Conservation (phyloP, 2,113 vertebrate genomes). For the Cynoglossus semilaevis region DNA sequence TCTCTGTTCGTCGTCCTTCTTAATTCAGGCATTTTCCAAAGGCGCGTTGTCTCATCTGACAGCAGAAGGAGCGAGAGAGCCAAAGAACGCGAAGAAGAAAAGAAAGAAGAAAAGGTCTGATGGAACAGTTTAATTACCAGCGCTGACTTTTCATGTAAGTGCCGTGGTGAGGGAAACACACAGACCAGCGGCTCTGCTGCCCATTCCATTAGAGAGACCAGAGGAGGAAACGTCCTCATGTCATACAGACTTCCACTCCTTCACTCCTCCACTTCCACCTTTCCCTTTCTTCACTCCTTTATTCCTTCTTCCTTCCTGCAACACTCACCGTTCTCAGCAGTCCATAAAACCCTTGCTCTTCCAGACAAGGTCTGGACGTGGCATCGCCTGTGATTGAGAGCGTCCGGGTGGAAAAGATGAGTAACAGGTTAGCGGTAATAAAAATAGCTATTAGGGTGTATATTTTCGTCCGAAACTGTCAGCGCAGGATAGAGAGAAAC, state of each 20-base stretch:
- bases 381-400: conserved; percentile 65
- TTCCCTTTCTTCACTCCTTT: conserved; percentile 8
- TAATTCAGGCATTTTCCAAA: conserved; percentile 68
- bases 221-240: conserved; percentile 41
- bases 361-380: conserved; percentile 28
- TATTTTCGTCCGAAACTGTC: conserved; percentile 73
- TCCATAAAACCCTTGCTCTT: conserved; percentile 67
- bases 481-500: conserved; percentile 67
- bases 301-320: conserved; percentile 31
- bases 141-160: conserved; percentile 74
- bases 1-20: conserved; percentile 56
- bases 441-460: conserved; percentile 76
- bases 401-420: conserved; percentile 69
- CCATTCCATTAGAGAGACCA: conserved; percentile 69
- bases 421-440: conserved; percentile 77
- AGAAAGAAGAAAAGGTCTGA: conserved; percentile 39
- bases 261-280: conserved; percentile 27
- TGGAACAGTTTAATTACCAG: conserved; percentile 81
- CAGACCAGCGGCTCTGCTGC: conserved; percentile 66
- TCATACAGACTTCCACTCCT: conserved; percentile 47
- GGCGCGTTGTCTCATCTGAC: conserved; percentile 76
- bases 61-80: conserved; percentile 41
- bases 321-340: conserved; percentile 30
- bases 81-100: conserved; percentile 19
- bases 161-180: conserved; percentile 77